These are phyloP conservation scores for Campoletis raptor DNA, from an alignment of 2,888 invertebrate species.

Conservation along the genomic window DNA sequence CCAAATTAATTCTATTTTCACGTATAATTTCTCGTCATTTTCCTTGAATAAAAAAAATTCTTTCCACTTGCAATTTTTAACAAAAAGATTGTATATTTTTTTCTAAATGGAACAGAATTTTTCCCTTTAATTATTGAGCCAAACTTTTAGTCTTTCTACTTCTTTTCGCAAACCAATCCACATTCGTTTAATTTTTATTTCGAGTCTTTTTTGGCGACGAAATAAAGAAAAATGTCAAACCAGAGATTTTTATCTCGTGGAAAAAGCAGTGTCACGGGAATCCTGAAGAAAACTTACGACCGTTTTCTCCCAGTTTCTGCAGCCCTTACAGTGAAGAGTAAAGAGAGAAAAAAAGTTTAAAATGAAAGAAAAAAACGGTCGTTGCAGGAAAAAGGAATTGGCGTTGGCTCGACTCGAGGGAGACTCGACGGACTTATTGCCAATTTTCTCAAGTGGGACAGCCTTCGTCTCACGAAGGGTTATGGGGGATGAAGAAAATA, in stretches of 20 bases:
- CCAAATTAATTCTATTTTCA: background rate
- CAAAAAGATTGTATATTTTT: background rate
- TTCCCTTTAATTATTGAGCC: background rate
- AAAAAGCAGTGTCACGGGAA: conserved; percentile 12
- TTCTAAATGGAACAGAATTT: background rate
- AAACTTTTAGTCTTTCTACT: background rate
- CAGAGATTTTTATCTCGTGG: background rate
- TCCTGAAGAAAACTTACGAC: conserved; percentile 26
- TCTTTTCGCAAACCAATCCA: background rate
- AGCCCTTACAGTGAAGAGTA: conserved; percentile 22
- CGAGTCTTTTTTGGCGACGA: background rate
- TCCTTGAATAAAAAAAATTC: background rate
- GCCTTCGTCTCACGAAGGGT: conserved; percentile 42
- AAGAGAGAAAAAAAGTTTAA: background rate
- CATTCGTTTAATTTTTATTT: background rate
- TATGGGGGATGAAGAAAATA: conserved; percentile 22
- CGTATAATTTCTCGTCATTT: background rate
- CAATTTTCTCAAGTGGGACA: conserved; percentile 69
- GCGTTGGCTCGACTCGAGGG: conserved; percentile 32
- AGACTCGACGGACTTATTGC: conserved; percentile 65
- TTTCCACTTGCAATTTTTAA: background rate
- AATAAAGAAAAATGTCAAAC: background rate
- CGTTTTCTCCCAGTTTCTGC: conserved; percentile 40
- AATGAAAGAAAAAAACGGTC: conserved; percentile 18
- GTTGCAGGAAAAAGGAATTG: conserved; percentile 48